Evolutionary conservation across 1,140 invertebrate genomes (phyloP).

Genomic region (Penaeus chinensis): DNA sequence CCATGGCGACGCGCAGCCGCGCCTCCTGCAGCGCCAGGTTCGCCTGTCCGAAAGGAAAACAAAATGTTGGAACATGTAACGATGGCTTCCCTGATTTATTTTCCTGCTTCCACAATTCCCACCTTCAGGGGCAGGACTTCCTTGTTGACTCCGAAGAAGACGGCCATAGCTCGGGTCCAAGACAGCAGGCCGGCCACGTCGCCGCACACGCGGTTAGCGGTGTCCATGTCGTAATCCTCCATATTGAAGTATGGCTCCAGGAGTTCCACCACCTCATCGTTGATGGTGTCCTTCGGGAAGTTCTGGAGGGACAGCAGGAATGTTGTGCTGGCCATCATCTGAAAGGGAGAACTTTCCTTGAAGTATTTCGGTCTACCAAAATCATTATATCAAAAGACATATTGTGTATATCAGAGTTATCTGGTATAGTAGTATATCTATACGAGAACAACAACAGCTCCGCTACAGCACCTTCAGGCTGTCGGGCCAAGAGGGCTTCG

Average conservation of each 20-base stretch:
- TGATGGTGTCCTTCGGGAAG: constrained; percentile 97
- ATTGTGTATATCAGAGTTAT: too few relatives aligned
- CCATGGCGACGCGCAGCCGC: constrained; percentile 88
- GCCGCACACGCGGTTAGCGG: constrained; percentile 92
- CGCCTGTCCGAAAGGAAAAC: constrained; percentile 70
- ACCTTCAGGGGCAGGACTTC: constrained; percentile 94
- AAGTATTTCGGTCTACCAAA: too few relatives aligned
- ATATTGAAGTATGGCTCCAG: constrained; percentile 86
- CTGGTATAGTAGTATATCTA: too few relatives aligned
- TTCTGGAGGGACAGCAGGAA: constrained; percentile 92
- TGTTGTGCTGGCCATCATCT: constrained; percentile 96
- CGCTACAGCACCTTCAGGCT: constrained; percentile 82
- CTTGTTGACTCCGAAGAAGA: constrained; percentile 96
- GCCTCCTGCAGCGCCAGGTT: constrained; percentile 94
- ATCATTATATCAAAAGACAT: too few relatives aligned
- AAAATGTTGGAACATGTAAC: neutral
- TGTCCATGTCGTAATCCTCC: constrained; percentile 95
- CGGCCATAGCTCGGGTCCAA: constrained; percentile 97
- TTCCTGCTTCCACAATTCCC: constrained; percentile 7
- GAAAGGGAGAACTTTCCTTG: constrained; percentile 56
- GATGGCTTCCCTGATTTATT: neutral
- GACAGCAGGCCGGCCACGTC: constrained; percentile 95
- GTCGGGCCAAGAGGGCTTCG: constrained; percentile 95
- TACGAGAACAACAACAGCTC: too few relatives aligned
- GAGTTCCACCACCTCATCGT: constrained; percentile 96